phyloP scores from a whole-genome alignment of 2,888 invertebrate species.

The Metallyticus violacea region DNA sequence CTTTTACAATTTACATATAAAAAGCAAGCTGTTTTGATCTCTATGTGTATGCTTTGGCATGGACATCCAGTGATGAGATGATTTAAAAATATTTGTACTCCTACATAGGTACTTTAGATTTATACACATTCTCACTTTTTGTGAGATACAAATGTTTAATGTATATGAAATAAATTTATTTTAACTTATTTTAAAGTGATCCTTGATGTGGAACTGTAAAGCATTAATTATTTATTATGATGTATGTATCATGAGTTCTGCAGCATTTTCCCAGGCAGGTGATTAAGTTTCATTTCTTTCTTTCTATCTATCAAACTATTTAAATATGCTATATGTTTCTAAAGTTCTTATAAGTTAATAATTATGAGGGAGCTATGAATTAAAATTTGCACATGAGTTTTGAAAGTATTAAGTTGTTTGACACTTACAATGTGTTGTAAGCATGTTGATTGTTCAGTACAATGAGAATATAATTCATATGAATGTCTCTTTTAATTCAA shows the following conservation, averaged over 20 bases:
- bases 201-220: background rate
- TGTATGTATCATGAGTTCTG: background rate
- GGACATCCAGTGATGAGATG: background rate
- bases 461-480: background rate
- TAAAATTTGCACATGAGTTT: background rate
- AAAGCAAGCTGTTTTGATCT: background rate
- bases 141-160: background rate
- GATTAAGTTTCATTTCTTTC: background rate
- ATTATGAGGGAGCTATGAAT: background rate
- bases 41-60: background rate
- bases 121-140: background rate
- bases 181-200: background rate
- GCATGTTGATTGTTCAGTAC: background rate
- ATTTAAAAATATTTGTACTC: background rate
- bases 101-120: background rate
- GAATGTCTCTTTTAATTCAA: background rate
- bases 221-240: background rate
- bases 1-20: background rate
- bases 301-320: background rate
- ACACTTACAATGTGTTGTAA: background rate
- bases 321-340: background rate
- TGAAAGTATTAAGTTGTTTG: background rate
- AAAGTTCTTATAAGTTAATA: background rate
- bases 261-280: too few species aligned
- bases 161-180: background rate